phyloP scores from a whole-genome alignment of 2,113 vertebrate species.

The Strix aluco region DNA sequence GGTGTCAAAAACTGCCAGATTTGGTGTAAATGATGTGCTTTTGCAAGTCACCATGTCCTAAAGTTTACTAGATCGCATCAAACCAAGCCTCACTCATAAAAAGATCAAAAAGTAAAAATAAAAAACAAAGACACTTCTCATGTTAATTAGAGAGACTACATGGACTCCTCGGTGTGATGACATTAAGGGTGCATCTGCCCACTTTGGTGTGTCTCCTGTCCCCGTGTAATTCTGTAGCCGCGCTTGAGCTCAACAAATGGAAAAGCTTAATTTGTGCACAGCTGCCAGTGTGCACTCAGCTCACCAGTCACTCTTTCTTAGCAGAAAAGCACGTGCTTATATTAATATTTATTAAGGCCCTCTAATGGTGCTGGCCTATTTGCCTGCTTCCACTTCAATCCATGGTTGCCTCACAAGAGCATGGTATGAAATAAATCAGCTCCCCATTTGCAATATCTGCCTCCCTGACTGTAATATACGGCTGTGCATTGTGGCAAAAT shows the following conservation, averaged over 20 bases:
- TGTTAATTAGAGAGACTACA: background rate
- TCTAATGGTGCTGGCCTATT: background rate
- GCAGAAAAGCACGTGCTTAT: background rate
- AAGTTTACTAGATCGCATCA: background rate
- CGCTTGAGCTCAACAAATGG: background rate
- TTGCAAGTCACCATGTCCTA: background rate
- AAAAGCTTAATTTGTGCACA: background rate
- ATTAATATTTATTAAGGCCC: constrained; percentile 42
- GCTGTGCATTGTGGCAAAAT: background rate
- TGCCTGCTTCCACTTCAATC: background rate
- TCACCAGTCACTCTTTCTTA: background rate
- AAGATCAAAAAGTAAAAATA: background rate
- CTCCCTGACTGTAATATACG: background rate
- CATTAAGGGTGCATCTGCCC: background rate
- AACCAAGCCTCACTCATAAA: background rate
- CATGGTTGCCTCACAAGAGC: background rate
- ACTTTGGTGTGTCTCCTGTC: background rate
- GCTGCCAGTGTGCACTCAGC: background rate
- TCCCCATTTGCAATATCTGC: background rate
- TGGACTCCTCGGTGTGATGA: background rate
- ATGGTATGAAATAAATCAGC: background rate
- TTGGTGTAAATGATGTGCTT: background rate
- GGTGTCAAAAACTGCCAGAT: background rate
- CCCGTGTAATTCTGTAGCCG: background rate
- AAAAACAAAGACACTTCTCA: background rate